A percentile compares a stretch with the other conserved stretches of the same genome.
Evolutionary conservation across 2,888 invertebrate genomes (phyloP).

Genomic region (Brenthis ino): DNA sequence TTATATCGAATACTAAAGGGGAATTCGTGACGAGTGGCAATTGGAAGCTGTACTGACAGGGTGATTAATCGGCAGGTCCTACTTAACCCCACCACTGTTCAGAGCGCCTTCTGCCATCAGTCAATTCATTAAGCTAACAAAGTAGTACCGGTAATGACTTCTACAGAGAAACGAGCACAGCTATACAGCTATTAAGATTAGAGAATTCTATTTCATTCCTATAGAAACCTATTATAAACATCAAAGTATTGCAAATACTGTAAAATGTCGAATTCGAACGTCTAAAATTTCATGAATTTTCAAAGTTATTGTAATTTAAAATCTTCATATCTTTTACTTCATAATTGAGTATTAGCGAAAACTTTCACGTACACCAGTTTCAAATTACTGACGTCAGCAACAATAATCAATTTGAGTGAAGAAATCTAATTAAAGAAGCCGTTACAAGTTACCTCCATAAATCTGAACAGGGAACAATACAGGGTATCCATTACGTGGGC

Average conservation of each 20-base stretch:
- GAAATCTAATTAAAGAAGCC: slow-evolving; percentile 81
- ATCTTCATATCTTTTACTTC: slow-evolving; percentile 24
- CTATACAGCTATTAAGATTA: slow-evolving; percentile 50
- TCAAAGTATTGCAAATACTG: slow-evolving; percentile 24
- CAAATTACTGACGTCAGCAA: slow-evolving; percentile 75
- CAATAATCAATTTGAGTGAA: slow-evolving; percentile 79
- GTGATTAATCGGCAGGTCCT: slow-evolving; percentile 79
- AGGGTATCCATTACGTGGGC: slow-evolving; percentile 74
- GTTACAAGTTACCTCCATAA: slow-evolving; percentile 82
- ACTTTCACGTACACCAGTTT: slow-evolving; percentile 40
- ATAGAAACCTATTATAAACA: slow-evolving; percentile 34
- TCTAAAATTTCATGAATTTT: slow-evolving; percentile 1
- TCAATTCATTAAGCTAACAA: slow-evolving; percentile 82
- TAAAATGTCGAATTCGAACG: slow-evolving; percentile 11
- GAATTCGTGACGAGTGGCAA: slow-evolving; percentile 76
- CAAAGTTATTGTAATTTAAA: slow-evolving; percentile 22
- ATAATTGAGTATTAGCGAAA: slow-evolving; percentile 30
- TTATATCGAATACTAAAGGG: slow-evolving; percentile 48
- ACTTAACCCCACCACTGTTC: slow-evolving; percentile 80
- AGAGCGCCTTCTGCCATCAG: slow-evolving; percentile 76
- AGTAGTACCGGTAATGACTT: slow-evolving; percentile 79
- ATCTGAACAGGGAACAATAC: slow-evolving; percentile 78
- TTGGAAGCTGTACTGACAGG: slow-evolving; percentile 78
- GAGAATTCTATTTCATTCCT: slow-evolving; percentile 37
- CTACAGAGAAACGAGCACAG: slow-evolving; percentile 63